Conservation (phyloP, 2,113 vertebrate genomes). For the Neopipo cinnamomea region DNA sequence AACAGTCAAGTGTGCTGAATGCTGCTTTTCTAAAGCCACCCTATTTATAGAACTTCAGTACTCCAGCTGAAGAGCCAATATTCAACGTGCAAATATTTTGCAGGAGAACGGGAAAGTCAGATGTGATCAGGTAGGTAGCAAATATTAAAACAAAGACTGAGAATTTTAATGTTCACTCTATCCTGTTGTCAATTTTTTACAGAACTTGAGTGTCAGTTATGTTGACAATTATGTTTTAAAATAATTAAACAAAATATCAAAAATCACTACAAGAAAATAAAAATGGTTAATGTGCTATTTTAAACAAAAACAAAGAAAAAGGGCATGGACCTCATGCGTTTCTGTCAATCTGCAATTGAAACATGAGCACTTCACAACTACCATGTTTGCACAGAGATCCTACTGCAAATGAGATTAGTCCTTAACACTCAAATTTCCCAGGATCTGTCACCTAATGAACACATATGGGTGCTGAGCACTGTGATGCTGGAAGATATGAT, state of each 20-base stretch:
- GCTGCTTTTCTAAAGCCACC: background rate
- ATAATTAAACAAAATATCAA: background rate
- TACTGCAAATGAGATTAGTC: background rate
- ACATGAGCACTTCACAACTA: background rate
- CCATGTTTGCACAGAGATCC: background rate
- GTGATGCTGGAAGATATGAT: background rate
- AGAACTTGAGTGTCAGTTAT: background rate
- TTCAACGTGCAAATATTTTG: background rate
- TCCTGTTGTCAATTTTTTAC: background rate
- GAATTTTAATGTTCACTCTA: background rate
- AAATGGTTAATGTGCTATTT: background rate
- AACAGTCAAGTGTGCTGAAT: background rate
- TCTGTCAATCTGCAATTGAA: background rate
- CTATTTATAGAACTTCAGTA: background rate
- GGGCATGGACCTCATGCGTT: background rate
- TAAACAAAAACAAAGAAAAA: background rate
- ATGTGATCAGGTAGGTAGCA: background rate
- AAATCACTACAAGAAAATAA: background rate
- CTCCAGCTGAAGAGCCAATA: background rate
- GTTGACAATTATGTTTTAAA: background rate
- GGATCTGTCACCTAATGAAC: background rate
- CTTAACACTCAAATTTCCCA: background rate
- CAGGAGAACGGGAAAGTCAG: background rate
- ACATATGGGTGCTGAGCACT: accelerated
- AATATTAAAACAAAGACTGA: background rate